phyloP scores from a whole-genome alignment of 2,797 vertebrate species.

The Acanthis flammea region DNA sequence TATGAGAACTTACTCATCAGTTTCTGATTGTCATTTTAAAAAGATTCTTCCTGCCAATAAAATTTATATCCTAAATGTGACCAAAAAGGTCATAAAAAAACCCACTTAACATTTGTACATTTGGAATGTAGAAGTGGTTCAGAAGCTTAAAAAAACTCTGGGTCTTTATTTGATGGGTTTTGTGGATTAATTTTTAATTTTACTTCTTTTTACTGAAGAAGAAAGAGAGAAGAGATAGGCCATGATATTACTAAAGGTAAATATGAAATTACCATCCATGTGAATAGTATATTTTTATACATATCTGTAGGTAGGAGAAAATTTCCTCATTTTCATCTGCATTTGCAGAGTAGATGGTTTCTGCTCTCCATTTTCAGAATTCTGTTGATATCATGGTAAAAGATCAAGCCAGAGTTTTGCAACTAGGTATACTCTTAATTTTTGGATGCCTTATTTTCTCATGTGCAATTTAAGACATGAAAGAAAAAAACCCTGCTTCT shows the following conservation, averaged over 20 bases:
- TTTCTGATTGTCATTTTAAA: neutral
- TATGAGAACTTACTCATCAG: neutral
- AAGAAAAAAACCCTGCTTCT: neutral
- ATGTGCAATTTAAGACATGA: neutral
- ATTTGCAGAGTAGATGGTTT: neutral
- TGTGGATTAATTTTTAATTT: neutral
- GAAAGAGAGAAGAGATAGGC: neutral
- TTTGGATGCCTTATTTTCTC: neutral
- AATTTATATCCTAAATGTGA: neutral
- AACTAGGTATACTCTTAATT: neutral
- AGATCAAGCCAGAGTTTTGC: neutral
- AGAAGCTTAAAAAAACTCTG: neutral
- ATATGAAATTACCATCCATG: neutral
- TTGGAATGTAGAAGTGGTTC: neutral
- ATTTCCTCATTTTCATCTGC: neutral
- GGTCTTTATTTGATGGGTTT: neutral
- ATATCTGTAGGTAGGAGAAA: neutral
- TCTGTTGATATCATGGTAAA: neutral
- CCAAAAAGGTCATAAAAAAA: neutral
- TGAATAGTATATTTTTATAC: neutral
- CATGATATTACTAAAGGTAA: neutral
- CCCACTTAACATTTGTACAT: neutral
- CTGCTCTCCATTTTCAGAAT: neutral
- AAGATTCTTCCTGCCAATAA: accelerated
- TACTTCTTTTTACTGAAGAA: neutral